These are phyloP conservation scores for Scolopax rusticola DNA, from an alignment of 2,797 vertebrate species.

Conservation along the genomic window DNA sequence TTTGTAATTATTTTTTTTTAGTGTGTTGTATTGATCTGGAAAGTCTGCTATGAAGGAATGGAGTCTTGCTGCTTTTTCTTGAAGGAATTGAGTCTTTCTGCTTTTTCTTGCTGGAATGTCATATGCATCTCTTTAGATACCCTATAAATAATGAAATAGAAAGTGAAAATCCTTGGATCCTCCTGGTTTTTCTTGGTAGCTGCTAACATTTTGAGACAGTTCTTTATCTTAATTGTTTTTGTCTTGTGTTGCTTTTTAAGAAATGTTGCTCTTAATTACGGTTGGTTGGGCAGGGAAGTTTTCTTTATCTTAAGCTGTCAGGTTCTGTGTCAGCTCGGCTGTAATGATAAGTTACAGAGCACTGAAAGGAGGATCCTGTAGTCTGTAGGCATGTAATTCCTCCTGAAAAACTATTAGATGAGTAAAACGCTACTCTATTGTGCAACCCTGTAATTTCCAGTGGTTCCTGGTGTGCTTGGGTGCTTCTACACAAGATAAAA, in stretches of 20 bases:
- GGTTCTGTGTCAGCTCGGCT: slow-evolving; percentile 36
- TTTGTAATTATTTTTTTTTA: not conserved
- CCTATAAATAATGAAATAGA: not conserved
- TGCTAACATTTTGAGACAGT: not conserved
- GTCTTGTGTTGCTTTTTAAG: not conserved
- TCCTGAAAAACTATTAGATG: not conserved
- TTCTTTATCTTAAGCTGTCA: slow-evolving; percentile 60
- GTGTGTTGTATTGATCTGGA: not conserved
- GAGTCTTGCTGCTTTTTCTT: not conserved
- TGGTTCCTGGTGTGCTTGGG: not conserved
- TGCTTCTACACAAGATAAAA: not conserved
- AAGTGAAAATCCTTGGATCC: not conserved
- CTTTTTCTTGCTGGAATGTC: not conserved
- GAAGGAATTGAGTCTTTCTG: not conserved
- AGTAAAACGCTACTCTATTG: not conserved
- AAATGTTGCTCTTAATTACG: not conserved
- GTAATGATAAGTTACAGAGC: not conserved
- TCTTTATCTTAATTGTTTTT: not conserved
- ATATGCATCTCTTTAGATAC: not conserved
- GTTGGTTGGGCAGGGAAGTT: slow-evolving; percentile 25
- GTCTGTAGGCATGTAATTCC: not conserved
- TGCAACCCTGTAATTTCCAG: not conserved
- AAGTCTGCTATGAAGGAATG: not conserved
- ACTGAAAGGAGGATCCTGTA: not conserved
- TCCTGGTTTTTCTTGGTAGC: not conserved